Percentiles rank a stretch among this genome's conserved stretches.
phyloP scores from a whole-genome alignment of 1,140 invertebrate species.

The Cecropterus lyciades region DNA sequence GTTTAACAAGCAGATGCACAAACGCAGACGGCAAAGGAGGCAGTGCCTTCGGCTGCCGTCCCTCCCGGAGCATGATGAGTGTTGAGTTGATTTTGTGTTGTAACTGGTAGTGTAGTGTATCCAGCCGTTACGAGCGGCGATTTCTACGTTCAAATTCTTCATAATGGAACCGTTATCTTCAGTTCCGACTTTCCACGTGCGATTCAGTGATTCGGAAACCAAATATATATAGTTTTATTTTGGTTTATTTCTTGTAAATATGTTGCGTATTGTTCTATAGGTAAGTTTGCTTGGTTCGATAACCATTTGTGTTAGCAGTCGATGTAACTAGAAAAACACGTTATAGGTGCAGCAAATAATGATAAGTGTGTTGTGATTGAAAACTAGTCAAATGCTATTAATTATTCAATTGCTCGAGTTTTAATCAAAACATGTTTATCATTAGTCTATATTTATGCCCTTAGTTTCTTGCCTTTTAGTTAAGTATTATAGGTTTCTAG shows the following conservation, averaged over 20 bases:
- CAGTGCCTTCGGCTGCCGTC: constrained; percentile 59
- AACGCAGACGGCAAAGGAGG: constrained; percentile 58
- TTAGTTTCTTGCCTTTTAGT: constrained; percentile 15
- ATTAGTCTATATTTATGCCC: neutral
- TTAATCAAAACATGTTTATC: constrained; percentile 32
- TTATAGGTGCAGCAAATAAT: constrained; percentile 22
- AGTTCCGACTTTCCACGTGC: constrained; percentile 10
- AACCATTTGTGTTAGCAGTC: constrained; percentile 24
- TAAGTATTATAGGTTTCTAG: neutral
- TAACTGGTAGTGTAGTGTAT: constrained; percentile 2
- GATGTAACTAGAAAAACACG: constrained; percentile 25
- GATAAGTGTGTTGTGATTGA: constrained; percentile 37
- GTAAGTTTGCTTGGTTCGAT: constrained; percentile 20
- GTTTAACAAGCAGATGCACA: constrained; percentile 50
- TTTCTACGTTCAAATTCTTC: constrained; percentile 4
- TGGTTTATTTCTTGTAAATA: constrained; percentile 20
- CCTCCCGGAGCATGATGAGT: constrained; percentile 68
- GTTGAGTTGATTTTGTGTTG: constrained; percentile 46
- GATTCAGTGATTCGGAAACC: constrained; percentile 23
- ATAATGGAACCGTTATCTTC: constrained; percentile 10
- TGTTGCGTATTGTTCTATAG: neutral
- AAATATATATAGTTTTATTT: constrained; percentile 25
- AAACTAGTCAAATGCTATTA: constrained; percentile 30
- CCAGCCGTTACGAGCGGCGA: constrained; percentile 10
- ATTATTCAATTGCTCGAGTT: constrained; percentile 17